These are phyloP conservation scores for Bubo blakistoni DNA, from an alignment of 2,113 vertebrate genomes.

Conservation along the genomic window DNA sequence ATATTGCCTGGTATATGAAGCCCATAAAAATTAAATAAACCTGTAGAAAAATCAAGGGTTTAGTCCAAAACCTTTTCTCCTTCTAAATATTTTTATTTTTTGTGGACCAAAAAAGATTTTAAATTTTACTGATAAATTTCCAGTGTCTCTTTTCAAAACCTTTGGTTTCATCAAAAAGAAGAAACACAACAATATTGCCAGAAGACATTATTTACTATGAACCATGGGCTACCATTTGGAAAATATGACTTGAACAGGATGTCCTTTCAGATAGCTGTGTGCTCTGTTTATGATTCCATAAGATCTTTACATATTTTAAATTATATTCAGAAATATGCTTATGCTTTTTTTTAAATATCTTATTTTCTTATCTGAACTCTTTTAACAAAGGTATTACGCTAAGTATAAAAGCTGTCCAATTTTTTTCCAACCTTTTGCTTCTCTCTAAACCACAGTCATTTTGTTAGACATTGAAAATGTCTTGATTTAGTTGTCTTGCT, in stretches of 20 bases:
- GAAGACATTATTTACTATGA: neutral
- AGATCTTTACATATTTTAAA: constrained; percentile 67
- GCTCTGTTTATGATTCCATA: constrained; percentile 35
- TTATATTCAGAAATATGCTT: constrained; percentile 70
- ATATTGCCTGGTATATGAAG: neutral
- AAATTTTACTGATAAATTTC: neutral
- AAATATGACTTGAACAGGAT: neutral
- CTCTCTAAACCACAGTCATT: constrained; percentile 92
- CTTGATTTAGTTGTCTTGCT: constrained; percentile 99
- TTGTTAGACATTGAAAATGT: constrained; percentile 99
- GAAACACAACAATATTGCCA: neutral
- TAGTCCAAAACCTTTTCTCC: neutral
- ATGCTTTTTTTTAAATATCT: constrained; percentile 35
- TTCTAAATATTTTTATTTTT: neutral
- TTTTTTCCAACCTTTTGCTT: constrained; percentile 85
- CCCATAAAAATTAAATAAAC: neutral
- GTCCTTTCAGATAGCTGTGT: neutral
- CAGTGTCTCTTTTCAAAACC: neutral
- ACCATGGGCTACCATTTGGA: neutral
- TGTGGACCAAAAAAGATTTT: neutral
- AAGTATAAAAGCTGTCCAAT: constrained; percentile 77
- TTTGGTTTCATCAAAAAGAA: neutral
- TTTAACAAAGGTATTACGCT: constrained; percentile 80
- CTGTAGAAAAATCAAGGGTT: neutral
- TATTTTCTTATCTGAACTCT: constrained; percentile 73